phyloP scores from a whole-genome alignment of 2,797 vertebrate genomes.

The Gallinago solitaria region DNA sequence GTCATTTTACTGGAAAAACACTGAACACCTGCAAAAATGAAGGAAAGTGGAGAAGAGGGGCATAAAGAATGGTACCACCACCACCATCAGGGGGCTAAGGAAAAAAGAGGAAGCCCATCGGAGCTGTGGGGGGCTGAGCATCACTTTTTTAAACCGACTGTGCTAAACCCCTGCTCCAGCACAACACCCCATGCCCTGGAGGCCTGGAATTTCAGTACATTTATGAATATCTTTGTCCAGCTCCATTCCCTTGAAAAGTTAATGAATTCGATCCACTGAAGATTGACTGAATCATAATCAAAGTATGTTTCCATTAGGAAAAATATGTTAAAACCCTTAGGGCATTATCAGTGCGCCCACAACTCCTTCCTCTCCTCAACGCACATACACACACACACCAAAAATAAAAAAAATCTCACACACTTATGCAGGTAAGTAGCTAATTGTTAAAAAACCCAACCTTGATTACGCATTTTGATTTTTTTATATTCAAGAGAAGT shows the following conservation, averaged over 20 bases:
- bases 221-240: background rate
- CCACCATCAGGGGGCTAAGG: background rate
- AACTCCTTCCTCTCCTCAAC: too few relatives aligned
- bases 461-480: background rate
- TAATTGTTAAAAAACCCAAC: background rate
- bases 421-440: background rate
- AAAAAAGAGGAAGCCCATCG: background rate
- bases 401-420: background rate
- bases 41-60: background rate
- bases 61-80: background rate
- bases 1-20: background rate
- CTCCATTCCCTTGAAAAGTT: background rate
- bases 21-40: background rate
- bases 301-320: background rate
- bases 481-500: background rate
- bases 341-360: background rate
- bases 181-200: background rate
- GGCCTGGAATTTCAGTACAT: background rate
- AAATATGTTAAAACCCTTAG: background rate
- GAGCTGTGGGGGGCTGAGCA: background rate
- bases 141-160: accelerated
- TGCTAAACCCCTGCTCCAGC: background rate
- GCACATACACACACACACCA: too few relatives aligned
- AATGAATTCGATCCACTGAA: background rate
- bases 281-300: background rate